Conservation (phyloP, 2,113 vertebrate species). For the Pseudorasbora parva region DNA sequence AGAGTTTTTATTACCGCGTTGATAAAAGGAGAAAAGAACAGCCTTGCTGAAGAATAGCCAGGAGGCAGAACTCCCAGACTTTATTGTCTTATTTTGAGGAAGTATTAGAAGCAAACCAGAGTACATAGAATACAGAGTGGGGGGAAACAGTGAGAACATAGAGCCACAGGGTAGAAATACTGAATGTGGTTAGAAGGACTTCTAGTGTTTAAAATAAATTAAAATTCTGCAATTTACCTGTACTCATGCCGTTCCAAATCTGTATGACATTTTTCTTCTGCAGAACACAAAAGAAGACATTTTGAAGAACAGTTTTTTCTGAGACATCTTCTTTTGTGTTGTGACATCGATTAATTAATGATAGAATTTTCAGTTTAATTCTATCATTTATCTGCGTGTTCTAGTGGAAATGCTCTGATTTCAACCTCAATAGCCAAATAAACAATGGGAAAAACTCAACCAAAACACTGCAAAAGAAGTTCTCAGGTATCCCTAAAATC, state of each 20-base stretch:
- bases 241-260: background rate
- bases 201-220: background rate
- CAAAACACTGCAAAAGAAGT: background rate
- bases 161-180: background rate
- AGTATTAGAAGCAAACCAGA: conserved; percentile 8
- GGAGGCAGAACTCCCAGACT: conserved; percentile 39
- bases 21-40: conserved; percentile 30
- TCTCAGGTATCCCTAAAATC: background rate
- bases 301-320: background rate
- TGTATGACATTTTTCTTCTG: background rate
- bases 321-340: background rate
- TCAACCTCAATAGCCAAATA: background rate
- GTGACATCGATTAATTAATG: background rate
- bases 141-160: background rate
- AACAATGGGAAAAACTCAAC: background rate
- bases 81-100: conserved; percentile 45
- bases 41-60: conserved; percentile 17
- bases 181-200: background rate
- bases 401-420: background rate
- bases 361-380: background rate
- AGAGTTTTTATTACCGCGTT: conserved; percentile 6
- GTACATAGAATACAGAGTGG: conserved; percentile 1
- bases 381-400: background rate
- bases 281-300: background rate
- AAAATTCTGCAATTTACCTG: background rate